phyloP scores from a whole-genome alignment of 1,140 invertebrate species.

The Gonatopus flavifemur region DNA sequence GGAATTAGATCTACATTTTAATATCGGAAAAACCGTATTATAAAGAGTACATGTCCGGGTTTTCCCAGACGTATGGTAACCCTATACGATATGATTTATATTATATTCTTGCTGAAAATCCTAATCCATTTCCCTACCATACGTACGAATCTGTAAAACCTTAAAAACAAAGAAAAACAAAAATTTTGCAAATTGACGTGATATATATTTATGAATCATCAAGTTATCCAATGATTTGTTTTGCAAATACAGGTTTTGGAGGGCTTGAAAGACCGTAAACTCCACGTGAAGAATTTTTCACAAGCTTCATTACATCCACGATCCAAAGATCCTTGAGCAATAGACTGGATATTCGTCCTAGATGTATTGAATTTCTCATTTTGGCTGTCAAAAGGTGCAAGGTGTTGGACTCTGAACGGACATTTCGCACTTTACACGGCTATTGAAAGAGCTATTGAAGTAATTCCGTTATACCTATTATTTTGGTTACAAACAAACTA shows the following conservation, averaged over 20 bases:
- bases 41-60: too few relatives aligned
- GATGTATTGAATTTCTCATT: slow-evolving; percentile 96
- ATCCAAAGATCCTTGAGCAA: slow-evolving; percentile 65
- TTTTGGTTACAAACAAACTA: too few relatives aligned
- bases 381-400: slow-evolving; percentile 72
- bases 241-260: slow-evolving; percentile 66
- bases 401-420: slow-evolving; percentile 74
- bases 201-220: not conserved
- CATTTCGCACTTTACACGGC: slow-evolving; percentile 90
- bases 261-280: slow-evolving; percentile 62
- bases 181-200: not conserved
- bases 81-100: too few relatives aligned
- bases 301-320: slow-evolving; percentile 75
- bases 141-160: not conserved
- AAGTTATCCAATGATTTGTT: slow-evolving; percentile 7
- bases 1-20: too few relatives aligned
- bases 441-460: slow-evolving; percentile 81
- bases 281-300: slow-evolving; percentile 68
- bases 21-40: too few relatives aligned
- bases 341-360: slow-evolving; percentile 89
- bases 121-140: not conserved
- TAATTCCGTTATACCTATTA: slow-evolving; percentile 49
- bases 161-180: not conserved
- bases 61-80: too few relatives aligned
- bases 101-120: too few relatives aligned